Conservation (phyloP, 1,140 invertebrate species). For the Zaprionus tsacasi region DNA sequence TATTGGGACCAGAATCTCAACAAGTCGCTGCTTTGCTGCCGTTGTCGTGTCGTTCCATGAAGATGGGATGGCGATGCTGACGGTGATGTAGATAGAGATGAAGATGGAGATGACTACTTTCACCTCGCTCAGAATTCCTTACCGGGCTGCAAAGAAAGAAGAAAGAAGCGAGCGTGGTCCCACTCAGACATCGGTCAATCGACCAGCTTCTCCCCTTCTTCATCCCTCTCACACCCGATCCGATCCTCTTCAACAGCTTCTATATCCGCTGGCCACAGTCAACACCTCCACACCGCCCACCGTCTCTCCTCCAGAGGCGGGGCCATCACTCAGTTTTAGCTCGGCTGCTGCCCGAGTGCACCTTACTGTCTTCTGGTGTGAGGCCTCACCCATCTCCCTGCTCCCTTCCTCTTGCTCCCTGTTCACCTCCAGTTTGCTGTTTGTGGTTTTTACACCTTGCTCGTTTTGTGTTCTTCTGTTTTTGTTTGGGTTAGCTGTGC, state of each 20-base stretch:
- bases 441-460: slow-evolving; percentile 75
- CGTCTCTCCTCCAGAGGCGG: slow-evolving; percentile 44
- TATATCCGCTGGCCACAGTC: slow-evolving; percentile 72
- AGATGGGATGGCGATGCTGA: slow-evolving; percentile 32
- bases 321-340: slow-evolving; percentile 65
- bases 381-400: slow-evolving; percentile 43
- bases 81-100: slow-evolving; percentile 12
- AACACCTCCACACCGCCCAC: slow-evolving; percentile 68
- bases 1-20: slow-evolving; percentile 79
- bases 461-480: slow-evolving; percentile 40
- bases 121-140: slow-evolving; percentile 71
- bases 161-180: slow-evolving; percentile 27
- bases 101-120: slow-evolving; percentile 72
- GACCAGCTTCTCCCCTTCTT: slow-evolving; percentile 6
- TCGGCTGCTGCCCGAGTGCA: slow-evolving; percentile 19
- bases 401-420: slow-evolving; percentile 14
- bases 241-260: slow-evolving; percentile 29
- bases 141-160: slow-evolving; percentile 40
- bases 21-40: slow-evolving; percentile 54
- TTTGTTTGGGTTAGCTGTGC: slow-evolving; percentile 35
- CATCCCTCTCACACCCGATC: slow-evolving; percentile 2
- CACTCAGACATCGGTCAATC: slow-evolving; percentile 73
- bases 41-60: slow-evolving; percentile 54
- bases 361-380: slow-evolving; percentile 48
- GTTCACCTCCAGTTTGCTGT: slow-evolving; percentile 21